Conservation (phyloP, 2,113 vertebrate species). For the Aleadryas rufinucha region DNA sequence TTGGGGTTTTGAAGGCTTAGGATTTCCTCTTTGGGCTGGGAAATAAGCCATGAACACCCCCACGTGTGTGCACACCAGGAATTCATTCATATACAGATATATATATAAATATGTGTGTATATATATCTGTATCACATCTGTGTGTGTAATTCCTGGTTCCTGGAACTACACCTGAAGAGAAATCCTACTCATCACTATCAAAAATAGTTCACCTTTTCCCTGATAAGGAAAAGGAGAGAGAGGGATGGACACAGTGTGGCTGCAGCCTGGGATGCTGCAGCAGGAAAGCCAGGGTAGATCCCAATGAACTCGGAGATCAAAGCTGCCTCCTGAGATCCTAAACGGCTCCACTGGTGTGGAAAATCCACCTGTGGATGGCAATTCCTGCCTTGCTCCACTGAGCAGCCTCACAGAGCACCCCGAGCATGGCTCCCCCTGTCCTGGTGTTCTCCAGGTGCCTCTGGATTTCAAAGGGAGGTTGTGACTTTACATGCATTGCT, state of each 20-base stretch:
- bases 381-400: background rate
- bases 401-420: background rate
- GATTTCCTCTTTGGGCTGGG: background rate
- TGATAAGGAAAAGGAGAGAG: accelerated
- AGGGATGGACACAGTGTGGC: background rate
- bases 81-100: background rate
- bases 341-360: accelerated
- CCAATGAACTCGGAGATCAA: accelerated
- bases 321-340: background rate
- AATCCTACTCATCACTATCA: too few relatives aligned
- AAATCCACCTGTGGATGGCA: background rate
- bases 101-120: background rate
- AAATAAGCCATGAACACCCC: background rate
- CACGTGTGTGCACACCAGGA: background rate
- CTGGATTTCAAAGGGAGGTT: background rate
- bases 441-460: background rate
- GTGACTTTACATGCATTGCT: background rate
- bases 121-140: background rate
- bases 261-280: background rate
- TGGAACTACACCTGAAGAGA: background rate
- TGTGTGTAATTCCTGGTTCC: background rate
- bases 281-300: background rate
- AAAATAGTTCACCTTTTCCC: background rate
- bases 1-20: background rate
- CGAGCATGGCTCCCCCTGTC: background rate